phyloP scores from a whole-genome alignment of 2,113 vertebrate genomes.

The Formicarius rufipectus region DNA sequence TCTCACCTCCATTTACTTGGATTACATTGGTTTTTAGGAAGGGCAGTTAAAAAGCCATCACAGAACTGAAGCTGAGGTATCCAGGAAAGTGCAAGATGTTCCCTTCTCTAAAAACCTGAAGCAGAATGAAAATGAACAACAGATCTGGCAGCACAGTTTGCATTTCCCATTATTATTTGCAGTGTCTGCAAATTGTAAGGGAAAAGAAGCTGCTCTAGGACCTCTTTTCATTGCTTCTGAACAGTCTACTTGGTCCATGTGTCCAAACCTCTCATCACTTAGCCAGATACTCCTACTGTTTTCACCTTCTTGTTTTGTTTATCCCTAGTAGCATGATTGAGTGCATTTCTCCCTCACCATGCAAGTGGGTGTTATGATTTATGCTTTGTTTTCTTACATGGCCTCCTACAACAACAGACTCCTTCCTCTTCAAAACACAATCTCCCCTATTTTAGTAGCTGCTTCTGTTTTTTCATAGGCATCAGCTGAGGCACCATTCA shows the following conservation, averaged over 20 bases:
- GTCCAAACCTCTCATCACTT: neutral
- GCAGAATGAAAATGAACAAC: neutral
- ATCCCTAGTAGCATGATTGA: neutral
- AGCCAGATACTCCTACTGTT: neutral
- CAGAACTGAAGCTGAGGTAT: neutral
- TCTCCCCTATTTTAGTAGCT: neutral
- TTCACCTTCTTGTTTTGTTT: slow-evolving; percentile 25
- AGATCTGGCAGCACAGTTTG: neutral
- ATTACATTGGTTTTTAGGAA: neutral
- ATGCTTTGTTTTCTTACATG: slow-evolving; percentile 36
- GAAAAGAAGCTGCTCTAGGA: neutral
- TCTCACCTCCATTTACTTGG: neutral
- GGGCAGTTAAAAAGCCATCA: neutral
- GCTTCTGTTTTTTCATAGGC: neutral
- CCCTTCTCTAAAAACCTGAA: neutral
- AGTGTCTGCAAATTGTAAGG: neutral
- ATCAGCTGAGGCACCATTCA: neutral
- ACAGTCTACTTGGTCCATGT: neutral
- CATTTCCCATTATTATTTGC: neutral
- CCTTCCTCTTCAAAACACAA: neutral
- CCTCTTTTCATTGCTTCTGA: neutral
- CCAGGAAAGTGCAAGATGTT: neutral
- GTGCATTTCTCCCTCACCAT: neutral
- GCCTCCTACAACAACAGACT: neutral
- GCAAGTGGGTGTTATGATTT: slow-evolving; percentile 31